Percentiles rank a stretch among this genome's conserved stretches.
phyloP scores from a whole-genome alignment of 2,888 invertebrate genomes.

The Cryptocephalus primarius region DNA sequence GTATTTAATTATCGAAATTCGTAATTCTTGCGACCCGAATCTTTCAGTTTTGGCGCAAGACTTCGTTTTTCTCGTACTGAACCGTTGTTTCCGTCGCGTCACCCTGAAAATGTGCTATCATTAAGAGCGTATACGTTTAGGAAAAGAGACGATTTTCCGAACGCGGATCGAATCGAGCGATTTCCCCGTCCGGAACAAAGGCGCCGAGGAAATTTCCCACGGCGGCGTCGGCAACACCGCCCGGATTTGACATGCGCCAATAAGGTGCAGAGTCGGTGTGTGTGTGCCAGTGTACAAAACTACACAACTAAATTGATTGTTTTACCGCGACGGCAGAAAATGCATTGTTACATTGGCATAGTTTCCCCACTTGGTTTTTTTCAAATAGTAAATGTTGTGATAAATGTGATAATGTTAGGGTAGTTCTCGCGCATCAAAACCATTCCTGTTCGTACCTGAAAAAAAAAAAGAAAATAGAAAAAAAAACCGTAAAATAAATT shows the following conservation, averaged over 20 bases:
- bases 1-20: too few species aligned
- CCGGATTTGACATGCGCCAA: slow-evolving; percentile 23
- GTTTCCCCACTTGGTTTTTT: slow-evolving; percentile 16
- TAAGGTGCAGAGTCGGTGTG: slow-evolving; percentile 21
- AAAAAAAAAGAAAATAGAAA: slow-evolving; percentile 5
- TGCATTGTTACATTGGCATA: slow-evolving; percentile 24
- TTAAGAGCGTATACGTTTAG: too few species aligned
- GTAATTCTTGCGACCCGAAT: too few species aligned
- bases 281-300: slow-evolving; percentile 24
- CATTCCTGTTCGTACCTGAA: slow-evolving; percentile 24
- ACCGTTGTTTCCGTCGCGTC: too few species aligned
- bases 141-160: too few species aligned
- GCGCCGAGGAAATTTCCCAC: too few species aligned
- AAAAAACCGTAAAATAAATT: neutral
- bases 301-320: slow-evolving; percentile 27
- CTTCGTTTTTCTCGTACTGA: too few species aligned
- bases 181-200: too few species aligned
- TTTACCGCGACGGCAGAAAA: slow-evolving; percentile 21
- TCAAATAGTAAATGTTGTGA: slow-evolving; percentile 26
- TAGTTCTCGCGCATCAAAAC: slow-evolving; percentile 17
- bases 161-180: too few species aligned
- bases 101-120: too few species aligned
- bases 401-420: slow-evolving; percentile 31
- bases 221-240: neutral
- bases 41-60: too few species aligned